A percentile compares a stretch with the other conserved stretches of the same genome.
These are phyloP conservation scores for Ctena decussata DNA, from an alignment of 2,888 invertebrate species.

Conservation along the genomic window DNA sequence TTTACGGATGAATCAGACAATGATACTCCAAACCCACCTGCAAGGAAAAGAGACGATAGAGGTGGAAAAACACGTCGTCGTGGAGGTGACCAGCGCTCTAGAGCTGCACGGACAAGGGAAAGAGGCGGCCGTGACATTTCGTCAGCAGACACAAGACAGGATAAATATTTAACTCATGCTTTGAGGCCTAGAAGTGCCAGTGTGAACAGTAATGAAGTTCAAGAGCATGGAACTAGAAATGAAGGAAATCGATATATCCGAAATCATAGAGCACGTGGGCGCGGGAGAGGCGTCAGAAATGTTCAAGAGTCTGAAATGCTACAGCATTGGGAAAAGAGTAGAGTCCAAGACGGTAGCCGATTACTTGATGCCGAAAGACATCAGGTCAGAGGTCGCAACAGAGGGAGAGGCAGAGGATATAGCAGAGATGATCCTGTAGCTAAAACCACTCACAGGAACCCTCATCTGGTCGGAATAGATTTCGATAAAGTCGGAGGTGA, in stretches of 20 bases:
- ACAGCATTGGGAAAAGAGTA: background rate
- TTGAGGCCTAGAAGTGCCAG: no score
- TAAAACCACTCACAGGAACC: no score
- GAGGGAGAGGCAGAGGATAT: background rate
- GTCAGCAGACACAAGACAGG: no score
- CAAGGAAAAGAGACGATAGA: background rate
- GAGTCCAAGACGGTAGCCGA: background rate
- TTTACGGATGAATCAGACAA: background rate
- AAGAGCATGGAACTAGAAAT: no score
- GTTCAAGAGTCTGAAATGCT: background rate
- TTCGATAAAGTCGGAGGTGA: background rate
- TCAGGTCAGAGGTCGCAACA: background rate
- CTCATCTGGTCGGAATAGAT: no score
- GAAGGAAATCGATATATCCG: background rate
- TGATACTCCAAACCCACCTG: background rate
- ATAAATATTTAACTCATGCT: no score
- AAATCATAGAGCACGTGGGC: background rate
- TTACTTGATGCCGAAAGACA: background rate
- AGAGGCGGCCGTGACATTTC: no score
- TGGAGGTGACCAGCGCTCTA: no score
- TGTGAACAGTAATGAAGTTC: no score
- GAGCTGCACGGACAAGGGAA: no score
- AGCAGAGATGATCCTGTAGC: background rate
- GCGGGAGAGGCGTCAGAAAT: background rate
- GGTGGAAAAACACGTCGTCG: background rate